phyloP scores from a whole-genome alignment of 2,888 invertebrate genomes.

The Trilocha varians region DNA sequence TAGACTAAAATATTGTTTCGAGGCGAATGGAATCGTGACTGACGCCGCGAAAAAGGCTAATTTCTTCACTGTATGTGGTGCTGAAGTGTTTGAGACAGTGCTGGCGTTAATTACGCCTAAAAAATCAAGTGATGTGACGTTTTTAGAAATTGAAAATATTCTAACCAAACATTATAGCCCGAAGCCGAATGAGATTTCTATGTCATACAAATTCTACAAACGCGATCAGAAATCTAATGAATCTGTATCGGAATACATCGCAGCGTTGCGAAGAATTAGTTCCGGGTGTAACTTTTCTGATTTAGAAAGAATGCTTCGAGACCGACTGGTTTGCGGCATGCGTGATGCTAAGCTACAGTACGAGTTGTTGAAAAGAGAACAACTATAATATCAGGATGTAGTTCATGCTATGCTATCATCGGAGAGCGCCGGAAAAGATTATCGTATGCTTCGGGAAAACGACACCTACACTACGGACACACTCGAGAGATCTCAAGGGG shows the following conservation, averaged over 20 bases:
- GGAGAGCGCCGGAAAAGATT: conserved; percentile 13
- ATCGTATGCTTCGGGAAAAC: conserved; percentile 7
- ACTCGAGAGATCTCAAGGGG: no score
- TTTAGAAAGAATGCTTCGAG: conserved; percentile 16
- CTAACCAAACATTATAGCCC: conserved; percentile 10
- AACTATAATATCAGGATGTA: conserved; percentile 11
- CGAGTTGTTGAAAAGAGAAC: conserved; percentile 14
- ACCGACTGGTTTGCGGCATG: conserved; percentile 17
- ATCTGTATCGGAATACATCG: conserved; percentile 4
- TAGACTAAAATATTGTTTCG: conserved; percentile 3
- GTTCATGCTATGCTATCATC: conserved; percentile 13
- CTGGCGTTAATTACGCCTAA: conserved; percentile 3
- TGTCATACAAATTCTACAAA: conserved; percentile 10
- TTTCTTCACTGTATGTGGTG: conserved; percentile 4
- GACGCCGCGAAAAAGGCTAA: conserved; percentile 1
- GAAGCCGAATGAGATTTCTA: conserved; percentile 8
- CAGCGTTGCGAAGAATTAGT: conserved; percentile 13
- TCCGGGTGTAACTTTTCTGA: conserved; percentile 14
- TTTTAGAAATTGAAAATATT: conserved; percentile 1
- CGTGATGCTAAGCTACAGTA: conserved; percentile 11
- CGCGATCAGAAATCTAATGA: conserved; percentile 6
- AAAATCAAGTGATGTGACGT: conserved; percentile 6
- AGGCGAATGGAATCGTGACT: conserved; percentile 1
- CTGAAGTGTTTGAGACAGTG: conserved; percentile 5
- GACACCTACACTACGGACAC: no score